These are phyloP conservation scores for Caenorhabditis afra DNA, from an alignment of 2,888 invertebrate species.

Conservation along the genomic window DNA sequence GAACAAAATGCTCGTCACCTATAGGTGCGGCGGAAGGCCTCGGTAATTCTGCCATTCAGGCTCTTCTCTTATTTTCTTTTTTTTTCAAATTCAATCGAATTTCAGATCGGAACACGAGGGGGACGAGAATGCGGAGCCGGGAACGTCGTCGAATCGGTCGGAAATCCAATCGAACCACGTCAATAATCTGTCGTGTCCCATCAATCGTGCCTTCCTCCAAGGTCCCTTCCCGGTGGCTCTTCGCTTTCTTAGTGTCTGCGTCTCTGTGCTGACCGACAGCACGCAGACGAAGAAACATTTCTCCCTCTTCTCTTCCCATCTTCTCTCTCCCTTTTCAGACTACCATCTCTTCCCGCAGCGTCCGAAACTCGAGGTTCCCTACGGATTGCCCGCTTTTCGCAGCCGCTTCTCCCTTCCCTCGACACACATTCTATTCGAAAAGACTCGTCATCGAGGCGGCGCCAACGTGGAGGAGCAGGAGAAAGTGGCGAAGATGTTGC, in stretches of 20 bases:
- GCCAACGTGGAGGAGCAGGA: constrained; percentile 49
- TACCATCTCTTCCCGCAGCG: constrained; percentile 9
- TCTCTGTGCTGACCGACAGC: too few species aligned
- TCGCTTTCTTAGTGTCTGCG: too few species aligned
- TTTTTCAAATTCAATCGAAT: too few species aligned
- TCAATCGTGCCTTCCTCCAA: constrained; percentile 25
- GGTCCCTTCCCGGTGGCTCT: too few species aligned
- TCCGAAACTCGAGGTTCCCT: not conserved
- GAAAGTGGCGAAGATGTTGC: constrained; percentile 33
- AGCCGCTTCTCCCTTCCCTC: constrained; percentile 52
- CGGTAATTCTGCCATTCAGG: not conserved
- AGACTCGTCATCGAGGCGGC: constrained; percentile 43
- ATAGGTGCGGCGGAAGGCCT: not conserved
- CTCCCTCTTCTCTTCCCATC: too few species aligned
- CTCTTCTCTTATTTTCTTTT: too few species aligned
- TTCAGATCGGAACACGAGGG: too few species aligned
- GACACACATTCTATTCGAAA: constrained; percentile 53
- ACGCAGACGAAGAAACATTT: too few species aligned
- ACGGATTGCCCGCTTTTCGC: not conserved
- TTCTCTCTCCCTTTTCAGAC: too few species aligned
- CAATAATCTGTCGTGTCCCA: constrained; percentile 23
- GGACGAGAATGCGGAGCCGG: too few species aligned
- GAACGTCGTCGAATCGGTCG: not conserved
- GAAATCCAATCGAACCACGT: not conserved
- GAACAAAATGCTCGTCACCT: constrained; percentile 39